Percentiles rank a stretch among this genome's conserved stretches.
Evolutionary conservation across 2,797 vertebrate genomes (phyloP).

Genomic region (Macroramphosus scolopax): DNA sequence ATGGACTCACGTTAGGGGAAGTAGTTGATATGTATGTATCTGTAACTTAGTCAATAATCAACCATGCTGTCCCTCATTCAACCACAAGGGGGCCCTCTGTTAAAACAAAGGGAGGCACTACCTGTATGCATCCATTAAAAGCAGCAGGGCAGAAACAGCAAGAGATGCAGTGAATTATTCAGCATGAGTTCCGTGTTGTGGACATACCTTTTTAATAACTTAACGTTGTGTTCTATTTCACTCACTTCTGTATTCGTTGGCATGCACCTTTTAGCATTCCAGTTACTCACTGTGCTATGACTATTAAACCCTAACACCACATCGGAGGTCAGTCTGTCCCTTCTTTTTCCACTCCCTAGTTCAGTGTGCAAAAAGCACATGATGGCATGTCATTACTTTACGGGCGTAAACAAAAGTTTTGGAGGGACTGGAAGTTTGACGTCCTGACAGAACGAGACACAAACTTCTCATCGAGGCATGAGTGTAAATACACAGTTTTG

Average conservation of each 20-base stretch:
- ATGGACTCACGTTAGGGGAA: slow-evolving; percentile 52
- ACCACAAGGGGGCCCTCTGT: slow-evolving; percentile 63
- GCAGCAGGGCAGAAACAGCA: slow-evolving; percentile 13
- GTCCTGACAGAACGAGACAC: too few relatives aligned
- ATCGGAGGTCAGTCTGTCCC: too few relatives aligned
- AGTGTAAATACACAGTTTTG: too few relatives aligned
- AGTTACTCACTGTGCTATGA: slow-evolving; percentile 37
- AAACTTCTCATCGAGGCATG: too few relatives aligned
- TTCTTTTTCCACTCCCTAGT: background rate
- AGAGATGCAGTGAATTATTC: slow-evolving; percentile 44
- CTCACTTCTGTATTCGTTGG: slow-evolving; percentile 31
- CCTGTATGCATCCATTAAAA: background rate
- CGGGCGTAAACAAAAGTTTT: too few relatives aligned
- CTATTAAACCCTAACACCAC: slow-evolving; percentile 58
- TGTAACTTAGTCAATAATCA: too few relatives aligned
- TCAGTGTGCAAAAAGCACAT: too few relatives aligned
- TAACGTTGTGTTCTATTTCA: too few relatives aligned
- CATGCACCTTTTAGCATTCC: slow-evolving; percentile 33
- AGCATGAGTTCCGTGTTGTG: slow-evolving; percentile 54
- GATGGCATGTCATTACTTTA: too few relatives aligned
- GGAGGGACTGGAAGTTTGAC: too few relatives aligned
- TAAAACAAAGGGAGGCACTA: slow-evolving; percentile 13
- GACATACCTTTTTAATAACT: slow-evolving; percentile 26
- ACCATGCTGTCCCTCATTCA: slow-evolving; percentile 24
- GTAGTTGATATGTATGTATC: too few relatives aligned